These are phyloP conservation scores for Baryphthengus martii DNA, from an alignment of 2,113 vertebrate genomes.

Conservation along the genomic window DNA sequence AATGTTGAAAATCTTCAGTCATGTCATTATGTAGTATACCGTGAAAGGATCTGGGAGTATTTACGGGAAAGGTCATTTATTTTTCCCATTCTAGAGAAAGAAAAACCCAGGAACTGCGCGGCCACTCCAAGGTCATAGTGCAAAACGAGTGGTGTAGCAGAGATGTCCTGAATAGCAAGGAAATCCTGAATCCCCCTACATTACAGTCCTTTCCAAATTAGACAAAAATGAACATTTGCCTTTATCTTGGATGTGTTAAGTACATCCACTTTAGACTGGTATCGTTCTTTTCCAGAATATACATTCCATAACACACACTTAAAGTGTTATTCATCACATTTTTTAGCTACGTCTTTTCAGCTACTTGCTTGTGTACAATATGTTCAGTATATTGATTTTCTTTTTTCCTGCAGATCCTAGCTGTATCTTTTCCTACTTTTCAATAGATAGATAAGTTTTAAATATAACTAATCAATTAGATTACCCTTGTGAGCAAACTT, in stretches of 20 bases:
- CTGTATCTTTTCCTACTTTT: not conserved
- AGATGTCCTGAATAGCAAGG: not conserved
- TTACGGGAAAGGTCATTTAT: not conserved
- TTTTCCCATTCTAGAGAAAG: not conserved
- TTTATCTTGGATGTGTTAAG: not conserved
- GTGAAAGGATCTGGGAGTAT: not conserved
- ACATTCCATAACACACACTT: not conserved
- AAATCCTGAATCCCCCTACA: not conserved
- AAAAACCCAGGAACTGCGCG: not conserved
- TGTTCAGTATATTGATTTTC: not conserved
- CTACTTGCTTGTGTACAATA: not conserved
- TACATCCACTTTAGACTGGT: not conserved
- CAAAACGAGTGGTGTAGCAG: not conserved
- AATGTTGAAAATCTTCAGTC: not conserved
- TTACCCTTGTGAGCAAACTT: not conserved
- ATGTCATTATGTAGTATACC: not conserved
- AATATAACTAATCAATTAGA: not conserved
- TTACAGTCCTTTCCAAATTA: not conserved
- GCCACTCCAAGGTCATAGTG: not conserved
- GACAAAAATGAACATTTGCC: not conserved
- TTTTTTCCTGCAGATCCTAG: not conserved
- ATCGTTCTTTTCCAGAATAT: not conserved
- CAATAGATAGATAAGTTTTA: not conserved
- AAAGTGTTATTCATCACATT: not conserved
- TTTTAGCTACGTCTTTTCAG: not conserved